Conservation (phyloP, 2,113 vertebrate species). For the Petaurus breviceps region DNA sequence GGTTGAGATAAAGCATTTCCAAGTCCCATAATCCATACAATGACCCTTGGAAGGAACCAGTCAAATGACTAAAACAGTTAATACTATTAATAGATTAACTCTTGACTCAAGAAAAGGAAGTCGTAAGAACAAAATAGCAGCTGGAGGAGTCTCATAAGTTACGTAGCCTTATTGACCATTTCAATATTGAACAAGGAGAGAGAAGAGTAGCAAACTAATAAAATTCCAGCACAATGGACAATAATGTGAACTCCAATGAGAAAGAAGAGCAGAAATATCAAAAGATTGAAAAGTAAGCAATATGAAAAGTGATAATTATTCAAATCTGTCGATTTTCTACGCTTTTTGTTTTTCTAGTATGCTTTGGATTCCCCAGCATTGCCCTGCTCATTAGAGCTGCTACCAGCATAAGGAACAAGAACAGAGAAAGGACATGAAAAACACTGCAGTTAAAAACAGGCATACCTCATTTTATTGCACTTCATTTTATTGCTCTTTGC, state of each 20-base stretch:
- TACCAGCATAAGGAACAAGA: neutral
- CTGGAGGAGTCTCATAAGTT: no score
- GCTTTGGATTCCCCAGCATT: neutral
- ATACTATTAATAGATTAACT: no score
- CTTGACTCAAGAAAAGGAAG: no score
- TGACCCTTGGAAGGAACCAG: neutral
- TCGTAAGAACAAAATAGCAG: no score
- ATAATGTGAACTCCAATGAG: neutral
- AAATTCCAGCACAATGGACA: neutral
- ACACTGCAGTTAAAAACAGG: neutral
- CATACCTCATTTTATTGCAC: neutral
- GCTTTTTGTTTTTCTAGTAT: neutral
- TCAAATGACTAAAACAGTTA: neutral
- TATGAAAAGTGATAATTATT: neutral
- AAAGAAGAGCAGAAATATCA: neutral
- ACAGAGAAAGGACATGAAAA: neutral
- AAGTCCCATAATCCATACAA: neutral
- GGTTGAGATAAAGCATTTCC: constrained; percentile 3
- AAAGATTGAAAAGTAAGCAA: neutral
- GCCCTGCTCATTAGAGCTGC: neutral
- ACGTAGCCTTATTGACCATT: no score
- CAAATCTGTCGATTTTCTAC: neutral
- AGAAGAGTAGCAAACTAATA: neutral
- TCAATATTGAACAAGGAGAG: neutral
- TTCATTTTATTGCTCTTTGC: no score